Percentiles rank a stretch among this genome's conserved stretches.
phyloP scores from a whole-genome alignment of 2,113 vertebrate genomes.

The Thamnaconus septentrionalis region DNA sequence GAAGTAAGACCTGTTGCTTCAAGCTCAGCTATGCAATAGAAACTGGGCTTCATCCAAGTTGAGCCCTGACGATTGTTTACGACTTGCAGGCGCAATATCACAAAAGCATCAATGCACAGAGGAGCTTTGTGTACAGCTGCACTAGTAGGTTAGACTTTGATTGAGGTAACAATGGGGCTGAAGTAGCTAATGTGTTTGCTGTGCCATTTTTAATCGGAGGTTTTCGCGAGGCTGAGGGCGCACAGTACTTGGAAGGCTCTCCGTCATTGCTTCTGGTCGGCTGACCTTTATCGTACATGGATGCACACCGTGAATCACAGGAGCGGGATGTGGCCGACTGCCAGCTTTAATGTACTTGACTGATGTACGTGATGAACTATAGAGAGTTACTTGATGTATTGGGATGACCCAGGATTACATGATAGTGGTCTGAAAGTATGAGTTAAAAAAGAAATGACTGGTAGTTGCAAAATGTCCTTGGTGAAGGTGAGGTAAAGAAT shows the following conservation, averaged over 20 bases:
- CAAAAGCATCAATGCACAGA: neutral
- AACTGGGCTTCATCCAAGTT: conserved; percentile 12
- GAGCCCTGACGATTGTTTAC: neutral
- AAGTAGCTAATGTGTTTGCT: neutral
- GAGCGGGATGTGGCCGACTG: neutral
- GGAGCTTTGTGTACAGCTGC: neutral
- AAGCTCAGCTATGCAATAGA: conserved; percentile 10
- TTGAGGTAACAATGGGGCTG: too few relatives aligned
- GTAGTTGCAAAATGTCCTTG: neutral
- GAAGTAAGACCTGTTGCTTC: conserved; percentile 9
- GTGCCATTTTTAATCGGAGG: neutral
- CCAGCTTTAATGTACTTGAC: neutral
- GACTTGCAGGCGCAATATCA: neutral
- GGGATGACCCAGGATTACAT: neutral
- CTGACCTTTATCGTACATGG: conserved; percentile 20
- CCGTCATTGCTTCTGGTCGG: neutral
- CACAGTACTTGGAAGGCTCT: neutral
- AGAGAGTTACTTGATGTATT: neutral
- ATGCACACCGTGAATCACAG: conserved; percentile 10
- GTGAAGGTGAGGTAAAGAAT: neutral
- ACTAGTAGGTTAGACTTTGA: neutral
- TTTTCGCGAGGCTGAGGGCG: too few relatives aligned
- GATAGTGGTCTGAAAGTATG: conserved; percentile 12
- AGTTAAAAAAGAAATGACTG: conserved; percentile 12
- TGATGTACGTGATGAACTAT: conserved; percentile 2